Conservation (phyloP, 2,888 invertebrate species). For the Dendrolimus pini region DNA sequence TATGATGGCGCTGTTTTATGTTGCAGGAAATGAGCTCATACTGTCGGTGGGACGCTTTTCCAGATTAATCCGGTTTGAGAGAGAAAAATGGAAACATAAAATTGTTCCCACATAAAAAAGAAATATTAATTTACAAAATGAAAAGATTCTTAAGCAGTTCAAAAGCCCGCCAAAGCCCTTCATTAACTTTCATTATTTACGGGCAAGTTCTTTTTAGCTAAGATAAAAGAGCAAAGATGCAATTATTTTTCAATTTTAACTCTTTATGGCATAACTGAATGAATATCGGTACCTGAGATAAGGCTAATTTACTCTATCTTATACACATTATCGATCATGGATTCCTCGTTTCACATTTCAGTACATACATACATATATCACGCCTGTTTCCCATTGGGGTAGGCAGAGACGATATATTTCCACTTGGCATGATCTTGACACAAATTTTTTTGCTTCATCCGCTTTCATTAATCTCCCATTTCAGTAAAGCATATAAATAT, state of each 20-base stretch:
- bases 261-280: background rate
- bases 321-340: too few relatives aligned
- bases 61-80: constrained; percentile 34
- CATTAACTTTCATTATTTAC: constrained; percentile 23
- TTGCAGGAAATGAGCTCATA: constrained; percentile 50
- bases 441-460: too few relatives aligned
- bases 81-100: constrained; percentile 27
- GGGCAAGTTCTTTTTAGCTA: constrained; percentile 17
- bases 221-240: constrained; percentile 18
- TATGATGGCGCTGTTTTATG: constrained; percentile 46
- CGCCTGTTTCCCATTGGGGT: too few relatives aligned
- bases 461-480: too few relatives aligned
- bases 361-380: too few relatives aligned
- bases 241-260: constrained; percentile 11
- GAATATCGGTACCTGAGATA: too few relatives aligned
- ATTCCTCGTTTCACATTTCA: too few relatives aligned
- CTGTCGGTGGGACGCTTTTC: constrained; percentile 35
- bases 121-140: constrained; percentile 14
- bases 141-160: constrained; percentile 15
- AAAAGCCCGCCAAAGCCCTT: constrained; percentile 17
- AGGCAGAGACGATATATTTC: too few relatives aligned
- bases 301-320: too few relatives aligned
- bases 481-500: too few relatives aligned
- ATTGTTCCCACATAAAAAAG: constrained; percentile 18
- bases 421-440: too few relatives aligned